Percentiles rank a stretch among this genome's conserved stretches.
Conservation (phyloP, 30 jellyfish, hydroid and myxozoan species). For the Hydractinia symbiolongicarpus region DNA sequence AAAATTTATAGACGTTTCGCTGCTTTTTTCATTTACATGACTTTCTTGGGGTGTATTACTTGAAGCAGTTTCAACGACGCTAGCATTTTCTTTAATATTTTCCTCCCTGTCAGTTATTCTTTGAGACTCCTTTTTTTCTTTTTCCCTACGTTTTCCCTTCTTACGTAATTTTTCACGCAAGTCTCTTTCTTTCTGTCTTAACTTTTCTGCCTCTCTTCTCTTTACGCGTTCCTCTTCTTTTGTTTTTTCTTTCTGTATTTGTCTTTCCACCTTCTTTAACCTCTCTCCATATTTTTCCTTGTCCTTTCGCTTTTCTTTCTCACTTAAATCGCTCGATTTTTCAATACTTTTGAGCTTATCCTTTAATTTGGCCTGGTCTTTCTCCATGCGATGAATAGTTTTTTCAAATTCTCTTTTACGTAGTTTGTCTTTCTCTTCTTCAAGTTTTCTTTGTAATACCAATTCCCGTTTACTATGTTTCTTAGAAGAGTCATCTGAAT, state of each 20-base stretch:
- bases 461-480: conserved; percentile 17
- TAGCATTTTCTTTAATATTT: not conserved
- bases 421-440: conserved; percentile 23
- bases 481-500: not conserved
- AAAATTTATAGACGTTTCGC: not conserved
- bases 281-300: conserved; percentile 12
- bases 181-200: conserved; percentile 27
- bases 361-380: conserved; percentile 22
- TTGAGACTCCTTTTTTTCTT: conserved; percentile 8
- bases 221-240: conserved; percentile 21
- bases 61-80: not conserved
- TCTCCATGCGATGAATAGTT: conserved; percentile 21
- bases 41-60: not conserved
- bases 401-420: conserved; percentile 14
- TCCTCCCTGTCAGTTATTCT: not conserved
- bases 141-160: conserved; percentile 20
- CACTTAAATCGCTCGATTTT: conserved; percentile 2
- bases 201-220: conserved; percentile 17
- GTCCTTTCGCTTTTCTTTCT: conserved; percentile 26
- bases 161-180: conserved; percentile 23
- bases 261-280: conserved; percentile 27
- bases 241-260: conserved; percentile 30
- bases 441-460: conserved; percentile 19
- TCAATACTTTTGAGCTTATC: conserved; percentile 14
- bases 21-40: not conserved